Evolutionary conservation across 2,888 invertebrate genomes (phyloP), one percentile per base, ranked within the genome.

Genomic region (Oligia fasciuncula): DNA sequence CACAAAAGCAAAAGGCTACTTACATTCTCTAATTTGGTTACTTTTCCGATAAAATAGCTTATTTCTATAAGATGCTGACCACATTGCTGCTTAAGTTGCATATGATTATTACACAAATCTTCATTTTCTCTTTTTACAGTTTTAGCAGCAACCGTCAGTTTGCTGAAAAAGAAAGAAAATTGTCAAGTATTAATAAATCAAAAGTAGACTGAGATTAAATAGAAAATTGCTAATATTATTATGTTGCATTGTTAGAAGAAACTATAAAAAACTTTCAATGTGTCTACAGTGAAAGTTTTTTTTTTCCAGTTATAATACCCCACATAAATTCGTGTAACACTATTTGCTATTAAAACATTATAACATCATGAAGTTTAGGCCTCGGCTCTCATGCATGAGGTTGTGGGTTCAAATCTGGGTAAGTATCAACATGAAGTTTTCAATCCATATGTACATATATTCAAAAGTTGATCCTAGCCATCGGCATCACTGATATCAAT

Each of bases 51-150:
- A n/a, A 90, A 83, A 73, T 90, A 90, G 79, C 91, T 91, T 69
- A 93, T 92, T 66, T 95, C 92, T 75, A 94, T 91, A 76, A 93
- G 94, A 69, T 90, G 90, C 85, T 94, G 88, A 85, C 91, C 94
- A 81, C 92, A 92, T 85, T 94, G 65, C 29, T 81, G 74, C 23
- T 74, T 74, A 51, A 76, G 76, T 62, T 66, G 57, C 49, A 49
- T 35, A 29, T 94, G 87, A 63, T 86, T 76, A 79, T 90, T 92
- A 76, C 93, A 89, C 14, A 90, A 85, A 69, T 71, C 71, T n/a
- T 51, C 43, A 54, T 76, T 68, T 72, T 63, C 68, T 19, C 65
- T 80, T 65, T 81, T 75, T 6, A 63, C 63, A 60, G 5, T 51
- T 63, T 75, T 72, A 75, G 51, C 63, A 46, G 49, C 46, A n/a